phyloP scores from a whole-genome alignment of 2,888 invertebrate genomes.

The Agriopis marginaria region DNA sequence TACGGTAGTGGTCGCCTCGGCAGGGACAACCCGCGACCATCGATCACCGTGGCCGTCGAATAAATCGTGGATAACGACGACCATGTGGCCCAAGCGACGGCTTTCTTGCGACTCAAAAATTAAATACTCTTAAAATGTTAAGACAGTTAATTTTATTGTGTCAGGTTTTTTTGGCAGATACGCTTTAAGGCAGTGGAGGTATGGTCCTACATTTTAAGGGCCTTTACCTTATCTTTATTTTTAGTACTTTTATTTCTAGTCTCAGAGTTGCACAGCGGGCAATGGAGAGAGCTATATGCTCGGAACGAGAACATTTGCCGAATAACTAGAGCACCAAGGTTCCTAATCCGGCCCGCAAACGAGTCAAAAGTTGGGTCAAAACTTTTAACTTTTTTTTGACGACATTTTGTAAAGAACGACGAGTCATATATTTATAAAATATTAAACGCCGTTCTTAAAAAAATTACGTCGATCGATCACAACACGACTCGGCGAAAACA shows the following conservation, averaged over 20 bases:
- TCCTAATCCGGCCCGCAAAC: too few species aligned
- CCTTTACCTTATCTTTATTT: neutral
- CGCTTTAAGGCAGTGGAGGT: conserved; percentile 12
- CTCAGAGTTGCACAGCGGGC: neutral
- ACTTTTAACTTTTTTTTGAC: too few species aligned
- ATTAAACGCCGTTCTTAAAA: too few species aligned
- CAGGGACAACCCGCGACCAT: conserved; percentile 63
- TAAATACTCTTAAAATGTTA: conserved; percentile 35
- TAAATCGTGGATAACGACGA: conserved; percentile 68
- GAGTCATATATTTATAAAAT: too few species aligned
- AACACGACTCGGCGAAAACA: too few species aligned
- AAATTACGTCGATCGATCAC: too few species aligned
- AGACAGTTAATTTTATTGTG: conserved; percentile 19
- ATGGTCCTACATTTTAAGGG: neutral
- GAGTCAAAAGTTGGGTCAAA: too few species aligned
- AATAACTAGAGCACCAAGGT: too few species aligned
- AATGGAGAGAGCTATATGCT: too few species aligned
- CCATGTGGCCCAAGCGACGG: conserved; percentile 45
- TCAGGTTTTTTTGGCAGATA: conserved; percentile 20
- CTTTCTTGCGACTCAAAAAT: conserved; percentile 39
- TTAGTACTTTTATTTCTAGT: neutral
- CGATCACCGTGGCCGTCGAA: conserved; percentile 80
- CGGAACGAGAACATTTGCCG: too few species aligned
- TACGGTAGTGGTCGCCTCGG: conserved; percentile 74
- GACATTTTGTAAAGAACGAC: too few species aligned